phyloP scores from a whole-genome alignment of 2,888 invertebrate species.

The Pandemis corylana region DNA sequence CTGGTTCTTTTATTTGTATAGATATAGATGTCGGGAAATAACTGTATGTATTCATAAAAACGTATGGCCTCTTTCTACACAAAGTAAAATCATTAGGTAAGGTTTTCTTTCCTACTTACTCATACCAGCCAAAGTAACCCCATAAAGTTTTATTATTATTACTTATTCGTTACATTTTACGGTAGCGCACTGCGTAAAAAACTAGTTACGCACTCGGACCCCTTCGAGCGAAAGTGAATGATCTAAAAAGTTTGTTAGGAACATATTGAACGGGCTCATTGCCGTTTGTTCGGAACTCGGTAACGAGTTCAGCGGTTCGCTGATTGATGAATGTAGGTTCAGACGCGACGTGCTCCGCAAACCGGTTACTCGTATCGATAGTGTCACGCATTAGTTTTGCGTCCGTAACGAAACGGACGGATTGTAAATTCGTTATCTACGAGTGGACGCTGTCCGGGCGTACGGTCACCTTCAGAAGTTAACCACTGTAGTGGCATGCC shows the following conservation, averaged over 20 bases:
- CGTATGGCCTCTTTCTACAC: conserved; percentile 35
- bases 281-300: conserved; percentile 72
- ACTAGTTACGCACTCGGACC: conserved; percentile 55
- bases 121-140: conserved; percentile 31
- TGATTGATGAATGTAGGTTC: conserved; percentile 77
- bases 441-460: background rate
- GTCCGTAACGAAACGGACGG: conserved; percentile 51
- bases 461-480: background rate
- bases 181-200: conserved; percentile 46
- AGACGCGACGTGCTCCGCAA: conserved; percentile 48
- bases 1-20: background rate
- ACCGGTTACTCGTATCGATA: conserved; percentile 67
- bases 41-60: background rate
- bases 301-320: conserved; percentile 77
- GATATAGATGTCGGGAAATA: background rate
- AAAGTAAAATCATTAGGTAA: conserved; percentile 42
- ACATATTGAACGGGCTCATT: conserved; percentile 71
- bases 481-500: background rate
- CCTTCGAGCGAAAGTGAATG: conserved; percentile 77
- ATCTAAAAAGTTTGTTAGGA: conserved; percentile 78
- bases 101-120: conserved; percentile 16
- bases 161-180: conserved; percentile 40
- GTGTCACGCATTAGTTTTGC: conserved; percentile 68
- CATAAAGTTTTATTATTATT: conserved; percentile 43
- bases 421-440: conserved; percentile 28